Base-by-base conservation (phyloP, 2,888 invertebrate genomes). In the Matsumyia berberina region DNA sequence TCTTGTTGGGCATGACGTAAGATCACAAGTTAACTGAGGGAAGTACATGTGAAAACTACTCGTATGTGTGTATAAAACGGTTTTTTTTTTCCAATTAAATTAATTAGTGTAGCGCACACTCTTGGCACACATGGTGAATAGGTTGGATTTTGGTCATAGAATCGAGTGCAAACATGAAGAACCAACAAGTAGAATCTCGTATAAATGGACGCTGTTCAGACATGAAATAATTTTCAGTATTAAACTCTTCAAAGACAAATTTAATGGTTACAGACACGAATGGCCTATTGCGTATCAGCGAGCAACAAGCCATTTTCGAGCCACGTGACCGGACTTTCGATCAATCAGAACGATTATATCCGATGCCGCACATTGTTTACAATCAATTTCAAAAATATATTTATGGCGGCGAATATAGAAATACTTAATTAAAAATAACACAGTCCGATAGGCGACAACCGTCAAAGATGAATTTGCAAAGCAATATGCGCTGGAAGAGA, bases 21-120 rank as follows among this genome's bases (percentile, higher is more conserved):
- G 44, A 33, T 42, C 19, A 5, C 53, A 19, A 55, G 35, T 46
- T 24, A 57, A 57, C 55, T 15, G 66, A 4, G 17, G 37, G 51
- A 42, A 0, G 8, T 62, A 9, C 31, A 8, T 29, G 24, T 24
- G 1, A 33, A n/a, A n/a, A n/a, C n/a, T n/a, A n/a, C n/a, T n/a
- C 11, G 31, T 17, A 29, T n/a, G 37, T n/a, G 57, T 29, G 12
- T 29, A 24, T 24, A 3, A 15, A 15, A 3, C 5, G 15, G 11
- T 17, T 35, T 29, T 29, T 60, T 15, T 49, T 60, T 42, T 53
- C 53, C 53, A 77, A 62, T 69, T 69, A 62, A 77, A 51, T 60
- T 73, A 79, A 62, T 60, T 57, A 24, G 49, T 29, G 35, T 62
- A 31, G 55, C 46, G 60, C 62, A 62, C 33, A 60, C 19, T 53